These are phyloP conservation scores for Geotria australis DNA, from an alignment of 2,797 vertebrate species.

Conservation along the genomic window DNA sequence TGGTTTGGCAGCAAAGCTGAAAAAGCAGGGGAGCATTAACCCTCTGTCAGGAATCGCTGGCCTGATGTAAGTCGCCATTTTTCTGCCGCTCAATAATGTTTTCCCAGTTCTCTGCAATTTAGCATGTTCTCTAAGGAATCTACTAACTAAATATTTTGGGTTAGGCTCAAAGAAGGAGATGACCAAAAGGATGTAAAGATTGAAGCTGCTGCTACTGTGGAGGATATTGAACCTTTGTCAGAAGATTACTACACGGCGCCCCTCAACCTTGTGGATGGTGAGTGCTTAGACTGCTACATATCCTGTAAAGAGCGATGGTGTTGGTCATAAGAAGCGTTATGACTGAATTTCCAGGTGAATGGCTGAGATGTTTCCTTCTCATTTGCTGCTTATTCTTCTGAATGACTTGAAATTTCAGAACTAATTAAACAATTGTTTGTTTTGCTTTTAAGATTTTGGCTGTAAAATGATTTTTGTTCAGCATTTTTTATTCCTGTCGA, in stretches of 20 bases:
- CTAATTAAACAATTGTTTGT: no score
- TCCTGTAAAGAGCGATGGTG: neutral
- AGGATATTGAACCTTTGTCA: constrained; percentile 80
- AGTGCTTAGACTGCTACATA: neutral
- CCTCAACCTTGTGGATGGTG: constrained; percentile 81
- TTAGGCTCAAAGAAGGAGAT: constrained; percentile 75
- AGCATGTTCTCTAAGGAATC: neutral
- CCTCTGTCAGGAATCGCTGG: neutral
- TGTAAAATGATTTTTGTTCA: no score
- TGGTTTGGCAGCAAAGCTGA: neutral
- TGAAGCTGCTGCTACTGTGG: constrained; percentile 55
- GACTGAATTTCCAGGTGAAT: no score
- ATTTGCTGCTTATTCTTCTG: no score
- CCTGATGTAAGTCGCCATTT: neutral
- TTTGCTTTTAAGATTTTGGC: no score
- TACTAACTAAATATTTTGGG: neutral
- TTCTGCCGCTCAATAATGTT: neutral
- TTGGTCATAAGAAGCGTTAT: no score
- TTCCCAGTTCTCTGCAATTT: neutral
- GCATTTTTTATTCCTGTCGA: neutral
- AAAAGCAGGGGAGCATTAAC: neutral
- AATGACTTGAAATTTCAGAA: no score
- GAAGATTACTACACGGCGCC: constrained; percentile 78
- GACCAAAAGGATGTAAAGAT: constrained; percentile 88
- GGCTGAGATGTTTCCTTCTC: no score